phyloP scores from a whole-genome alignment of 35 echinoderm and acorn worm species.

The Chiridota heheva region DNA sequence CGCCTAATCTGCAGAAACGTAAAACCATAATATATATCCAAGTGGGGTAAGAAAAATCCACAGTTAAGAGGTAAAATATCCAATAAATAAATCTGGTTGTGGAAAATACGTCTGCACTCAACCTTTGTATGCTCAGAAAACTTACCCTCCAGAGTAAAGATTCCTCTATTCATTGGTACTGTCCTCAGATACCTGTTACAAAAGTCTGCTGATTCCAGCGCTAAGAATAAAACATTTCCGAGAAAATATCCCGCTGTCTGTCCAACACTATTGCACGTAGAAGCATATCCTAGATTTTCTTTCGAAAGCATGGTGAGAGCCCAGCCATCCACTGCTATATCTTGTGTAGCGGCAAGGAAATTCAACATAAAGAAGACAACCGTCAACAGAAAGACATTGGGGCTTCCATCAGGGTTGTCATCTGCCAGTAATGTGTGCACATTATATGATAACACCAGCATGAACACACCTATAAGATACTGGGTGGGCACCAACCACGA shows the following conservation, averaged over 20 bases:
- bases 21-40: too few species aligned
- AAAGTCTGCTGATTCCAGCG: conserved; percentile 91
- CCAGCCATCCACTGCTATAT: conserved; percentile 98
- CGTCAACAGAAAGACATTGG: conserved; percentile 68
- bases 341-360: conserved; percentile 94
- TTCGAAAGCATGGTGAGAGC: conserved; percentile 91
- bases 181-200: conserved; percentile 89
- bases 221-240: conserved; percentile 93
- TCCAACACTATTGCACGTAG: conserved; percentile 95
- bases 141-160: conserved; percentile 87
- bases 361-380: conserved; percentile 91
- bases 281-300: conserved; percentile 91
- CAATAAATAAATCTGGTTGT: too few species aligned
- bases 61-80: too few species aligned
- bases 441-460: conserved; percentile 74
- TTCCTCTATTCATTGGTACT: conserved; percentile 60
- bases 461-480: conserved; percentile 82
- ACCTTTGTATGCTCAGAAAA: too few species aligned
- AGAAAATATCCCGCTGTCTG: conserved; percentile 93
- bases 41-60: too few species aligned
- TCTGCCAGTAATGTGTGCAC: conserved; percentile 63
- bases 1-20: too few species aligned
- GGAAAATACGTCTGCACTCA: too few species aligned
- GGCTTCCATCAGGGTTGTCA: conserved; percentile 19
- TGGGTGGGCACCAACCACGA: conserved; percentile 93